A percentile compares a stretch with the other conserved stretches of the same genome.
These are phyloP conservation scores for Drosophila histrio DNA, from an alignment of 2,888 invertebrate species.

Conservation along the genomic window DNA sequence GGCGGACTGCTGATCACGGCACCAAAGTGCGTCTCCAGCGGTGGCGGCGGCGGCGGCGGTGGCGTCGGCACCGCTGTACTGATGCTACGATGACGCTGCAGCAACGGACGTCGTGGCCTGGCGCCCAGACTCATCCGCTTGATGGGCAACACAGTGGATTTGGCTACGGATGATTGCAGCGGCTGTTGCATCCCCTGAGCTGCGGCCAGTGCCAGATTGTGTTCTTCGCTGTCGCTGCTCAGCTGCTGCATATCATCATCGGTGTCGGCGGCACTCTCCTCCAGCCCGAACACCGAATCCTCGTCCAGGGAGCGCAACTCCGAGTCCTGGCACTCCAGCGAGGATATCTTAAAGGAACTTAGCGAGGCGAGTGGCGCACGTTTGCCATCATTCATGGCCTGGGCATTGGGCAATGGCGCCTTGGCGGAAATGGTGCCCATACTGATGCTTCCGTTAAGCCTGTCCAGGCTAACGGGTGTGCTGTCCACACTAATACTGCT, in stretches of 20 bases:
- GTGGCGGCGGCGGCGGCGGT: slow-evolving; percentile 56
- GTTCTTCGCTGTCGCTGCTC: slow-evolving; percentile 91
- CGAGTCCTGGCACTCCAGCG: slow-evolving; percentile 88
- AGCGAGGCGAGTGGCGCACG: slow-evolving; percentile 92
- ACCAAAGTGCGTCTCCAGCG: slow-evolving; percentile 82
- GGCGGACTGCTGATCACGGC: slow-evolving; percentile 76
- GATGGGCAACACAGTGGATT: slow-evolving; percentile 37
- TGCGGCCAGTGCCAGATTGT: slow-evolving; percentile 39
- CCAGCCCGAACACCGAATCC: slow-evolving; percentile 91
- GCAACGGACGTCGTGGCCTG: slow-evolving; percentile 71
- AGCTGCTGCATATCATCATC: slow-evolving; percentile 94
- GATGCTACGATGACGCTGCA: slow-evolving; percentile 82
- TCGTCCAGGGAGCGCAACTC: slow-evolving; percentile 91
- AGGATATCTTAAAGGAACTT: slow-evolving; percentile 90
- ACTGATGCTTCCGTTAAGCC: slow-evolving; percentile 72
- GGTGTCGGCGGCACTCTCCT: slow-evolving; percentile 89
- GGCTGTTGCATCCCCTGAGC: slow-evolving; percentile 20
- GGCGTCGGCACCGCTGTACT: slow-evolving; percentile 78
- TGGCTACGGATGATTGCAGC: slow-evolving; percentile 12
- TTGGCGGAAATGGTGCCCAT: slow-evolving; percentile 80
- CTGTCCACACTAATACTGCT: slow-evolving; percentile 82
- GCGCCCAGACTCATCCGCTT: slow-evolving; percentile 73
- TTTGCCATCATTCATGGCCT: slow-evolving; percentile 46
- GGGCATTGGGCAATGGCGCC: slow-evolving; percentile 69
- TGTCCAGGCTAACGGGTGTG: slow-evolving; percentile 76